A percentile compares a stretch with the other conserved stretches of the same genome.
These are phyloP conservation scores for Campoplex nolae DNA, from an alignment of 2,888 invertebrate genomes.

Conservation along the genomic window DNA sequence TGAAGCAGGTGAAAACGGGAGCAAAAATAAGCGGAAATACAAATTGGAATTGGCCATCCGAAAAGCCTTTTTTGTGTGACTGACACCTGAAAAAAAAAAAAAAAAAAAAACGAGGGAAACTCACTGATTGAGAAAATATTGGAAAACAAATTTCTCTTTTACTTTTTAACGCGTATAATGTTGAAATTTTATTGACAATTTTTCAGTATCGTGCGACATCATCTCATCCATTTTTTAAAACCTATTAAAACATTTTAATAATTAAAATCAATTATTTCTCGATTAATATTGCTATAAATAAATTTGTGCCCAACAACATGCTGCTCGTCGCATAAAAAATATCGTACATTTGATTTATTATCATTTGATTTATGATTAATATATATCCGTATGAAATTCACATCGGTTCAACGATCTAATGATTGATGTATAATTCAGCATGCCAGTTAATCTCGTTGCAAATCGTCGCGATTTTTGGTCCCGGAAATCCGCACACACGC, in stretches of 20 bases:
- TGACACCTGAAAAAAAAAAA: constrained; percentile 41
- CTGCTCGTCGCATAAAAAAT: too few species aligned
- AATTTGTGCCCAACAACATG: too few species aligned
- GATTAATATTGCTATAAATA: neutral
- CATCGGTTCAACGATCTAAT: neutral
- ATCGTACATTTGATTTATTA: neutral
- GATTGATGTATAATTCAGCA: constrained; percentile 86
- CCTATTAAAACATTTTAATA: neutral
- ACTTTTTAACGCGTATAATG: neutral
- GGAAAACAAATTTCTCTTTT: constrained; percentile 12
- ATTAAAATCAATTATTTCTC: too few species aligned
- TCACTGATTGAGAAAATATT: constrained; percentile 12
- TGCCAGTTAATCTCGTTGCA: constrained; percentile 94
- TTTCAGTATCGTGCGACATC: neutral
- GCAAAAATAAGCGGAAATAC: constrained; percentile 34
- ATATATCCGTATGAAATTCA: neutral
- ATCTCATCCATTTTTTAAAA: neutral
- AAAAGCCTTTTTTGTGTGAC: constrained; percentile 47
- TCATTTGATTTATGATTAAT: neutral
- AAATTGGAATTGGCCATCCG: constrained; percentile 64
- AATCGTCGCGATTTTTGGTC: constrained; percentile 97
- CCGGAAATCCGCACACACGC: constrained; percentile 93
- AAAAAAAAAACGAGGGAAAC: too few species aligned
- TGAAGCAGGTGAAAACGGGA: constrained; percentile 32
- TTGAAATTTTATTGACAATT: neutral